A percentile compares a stretch with the other conserved stretches of the same genome.
Evolutionary conservation across 2,888 invertebrate species (phyloP).

Genomic region (Terebella lapidaria): DNA sequence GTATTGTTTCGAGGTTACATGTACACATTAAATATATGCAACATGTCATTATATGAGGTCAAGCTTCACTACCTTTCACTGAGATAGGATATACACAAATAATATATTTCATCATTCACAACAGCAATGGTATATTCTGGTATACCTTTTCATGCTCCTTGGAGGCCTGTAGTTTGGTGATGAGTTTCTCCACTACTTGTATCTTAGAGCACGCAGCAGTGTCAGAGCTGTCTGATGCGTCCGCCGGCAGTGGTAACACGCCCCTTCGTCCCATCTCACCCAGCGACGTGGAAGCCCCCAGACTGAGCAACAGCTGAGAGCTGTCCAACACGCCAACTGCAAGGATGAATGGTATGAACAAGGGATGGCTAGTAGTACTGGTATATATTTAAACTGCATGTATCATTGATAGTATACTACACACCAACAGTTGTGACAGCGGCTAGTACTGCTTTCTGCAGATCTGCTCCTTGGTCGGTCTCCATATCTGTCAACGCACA

Average conservation of each 20-base stretch:
- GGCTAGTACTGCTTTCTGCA: neutral
- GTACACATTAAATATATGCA: too few relatives aligned
- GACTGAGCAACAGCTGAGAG: slow-evolving; percentile 10
- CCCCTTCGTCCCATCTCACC: slow-evolving; percentile 66
- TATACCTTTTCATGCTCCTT: slow-evolving; percentile 54
- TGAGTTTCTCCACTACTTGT: too few relatives aligned
- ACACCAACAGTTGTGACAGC: neutral
- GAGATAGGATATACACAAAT: too few relatives aligned
- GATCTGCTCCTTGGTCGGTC: neutral
- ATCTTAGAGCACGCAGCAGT: too few relatives aligned
- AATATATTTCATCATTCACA: neutral
- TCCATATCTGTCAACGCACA: slow-evolving; percentile 11
- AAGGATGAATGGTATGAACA: slow-evolving; percentile 4
- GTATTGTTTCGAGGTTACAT: too few relatives aligned
- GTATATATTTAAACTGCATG: too few relatives aligned
- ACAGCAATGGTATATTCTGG: neutral
- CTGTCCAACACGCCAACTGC: slow-evolving; percentile 21
- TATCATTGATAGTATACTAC: too few relatives aligned
- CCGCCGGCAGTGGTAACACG: slow-evolving; percentile 63
- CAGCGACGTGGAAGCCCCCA: slow-evolving; percentile 61
- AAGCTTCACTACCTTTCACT: too few relatives aligned
- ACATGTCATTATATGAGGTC: too few relatives aligned
- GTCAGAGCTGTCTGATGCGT: too few relatives aligned
- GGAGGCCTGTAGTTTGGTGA: neutral
- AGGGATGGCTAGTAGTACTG: too few relatives aligned